These are phyloP conservation scores for Diadophis punctatus DNA, from an alignment of 2,113 vertebrate genomes.

Conservation along the genomic window DNA sequence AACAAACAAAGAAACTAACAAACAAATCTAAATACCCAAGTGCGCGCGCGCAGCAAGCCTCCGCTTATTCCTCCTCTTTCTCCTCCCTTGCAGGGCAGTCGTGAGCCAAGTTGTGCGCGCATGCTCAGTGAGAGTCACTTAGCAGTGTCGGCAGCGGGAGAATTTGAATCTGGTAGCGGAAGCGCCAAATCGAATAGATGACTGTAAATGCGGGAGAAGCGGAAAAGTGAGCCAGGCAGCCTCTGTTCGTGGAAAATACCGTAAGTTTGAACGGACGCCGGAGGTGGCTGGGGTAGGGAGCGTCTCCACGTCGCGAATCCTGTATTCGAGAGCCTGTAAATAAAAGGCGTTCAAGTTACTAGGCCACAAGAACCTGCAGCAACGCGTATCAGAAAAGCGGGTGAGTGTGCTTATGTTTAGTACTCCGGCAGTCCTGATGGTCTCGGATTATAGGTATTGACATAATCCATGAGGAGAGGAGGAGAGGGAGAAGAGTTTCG, in stretches of 20 bases:
- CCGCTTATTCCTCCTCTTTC: rapidly evolving
- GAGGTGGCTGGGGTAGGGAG: not conserved
- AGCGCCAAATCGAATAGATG: not conserved
- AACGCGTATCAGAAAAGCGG: not conserved
- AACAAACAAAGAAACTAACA: too few species aligned
- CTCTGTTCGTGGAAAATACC: too few species aligned
- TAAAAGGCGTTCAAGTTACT: not conserved
- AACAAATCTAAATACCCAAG: too few species aligned
- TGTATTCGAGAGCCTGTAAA: too few species aligned
- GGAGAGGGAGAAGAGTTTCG: not conserved
- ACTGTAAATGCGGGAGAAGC: not conserved
- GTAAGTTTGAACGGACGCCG: not conserved
- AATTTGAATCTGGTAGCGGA: constrained; percentile 59
- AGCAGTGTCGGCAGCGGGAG: constrained; percentile 44
- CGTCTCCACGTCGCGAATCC: not conserved
- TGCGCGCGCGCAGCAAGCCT: not conserved
- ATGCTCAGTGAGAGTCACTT: not conserved
- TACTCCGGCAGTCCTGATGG: not conserved
- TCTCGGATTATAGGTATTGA: not conserved
- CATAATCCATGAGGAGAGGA: not conserved
- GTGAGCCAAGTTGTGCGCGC: not conserved
- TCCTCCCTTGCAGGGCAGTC: too few species aligned
- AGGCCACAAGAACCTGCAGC: not conserved
- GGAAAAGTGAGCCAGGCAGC: not conserved
- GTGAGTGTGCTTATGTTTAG: not conserved